Conservation (phyloP, 2,888 invertebrate genomes). For the Sericinus montela region DNA sequence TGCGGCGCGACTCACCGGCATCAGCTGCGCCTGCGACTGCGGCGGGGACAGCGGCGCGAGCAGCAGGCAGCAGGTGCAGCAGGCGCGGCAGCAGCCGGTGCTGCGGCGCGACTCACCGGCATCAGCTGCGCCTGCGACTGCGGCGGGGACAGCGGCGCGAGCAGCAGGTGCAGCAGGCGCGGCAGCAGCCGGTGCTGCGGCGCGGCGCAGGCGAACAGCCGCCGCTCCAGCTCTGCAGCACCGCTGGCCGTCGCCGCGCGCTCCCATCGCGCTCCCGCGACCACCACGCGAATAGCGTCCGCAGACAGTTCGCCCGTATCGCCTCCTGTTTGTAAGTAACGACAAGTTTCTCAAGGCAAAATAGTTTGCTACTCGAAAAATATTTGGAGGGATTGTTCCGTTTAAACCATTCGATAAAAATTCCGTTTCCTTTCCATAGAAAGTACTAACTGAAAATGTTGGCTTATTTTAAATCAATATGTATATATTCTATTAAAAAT, state of each 20-base stretch:
- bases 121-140: conserved; percentile 47
- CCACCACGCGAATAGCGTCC: conserved; percentile 60
- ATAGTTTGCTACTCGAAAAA: too few species aligned
- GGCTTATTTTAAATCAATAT: too few species aligned
- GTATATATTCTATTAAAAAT: too few species aligned
- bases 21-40: conserved; percentile 23
- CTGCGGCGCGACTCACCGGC: conserved; percentile 64
- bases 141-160: conserved; percentile 26
- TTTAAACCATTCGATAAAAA: too few species aligned
- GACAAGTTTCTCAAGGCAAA: too few species aligned
- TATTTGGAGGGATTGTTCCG: too few species aligned
- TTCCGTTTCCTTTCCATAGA: too few species aligned
- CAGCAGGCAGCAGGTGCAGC: too few species aligned
- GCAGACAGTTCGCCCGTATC: conserved; percentile 40
- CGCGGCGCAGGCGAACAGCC: conserved; percentile 60
- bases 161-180: conserved; percentile 64
- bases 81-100: conserved; percentile 70
- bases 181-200: conserved; percentile 71
- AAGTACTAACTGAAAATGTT: too few species aligned
- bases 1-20: background rate
- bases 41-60: too few species aligned
- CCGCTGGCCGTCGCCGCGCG: conserved; percentile 44
- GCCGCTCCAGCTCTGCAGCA: conserved; percentile 60
- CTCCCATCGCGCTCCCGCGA: conserved; percentile 66
- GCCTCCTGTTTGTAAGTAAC: conserved; percentile 24